Evolutionary conservation across 2,888 invertebrate genomes (phyloP).

Genomic region (Macropis europaea): DNA sequence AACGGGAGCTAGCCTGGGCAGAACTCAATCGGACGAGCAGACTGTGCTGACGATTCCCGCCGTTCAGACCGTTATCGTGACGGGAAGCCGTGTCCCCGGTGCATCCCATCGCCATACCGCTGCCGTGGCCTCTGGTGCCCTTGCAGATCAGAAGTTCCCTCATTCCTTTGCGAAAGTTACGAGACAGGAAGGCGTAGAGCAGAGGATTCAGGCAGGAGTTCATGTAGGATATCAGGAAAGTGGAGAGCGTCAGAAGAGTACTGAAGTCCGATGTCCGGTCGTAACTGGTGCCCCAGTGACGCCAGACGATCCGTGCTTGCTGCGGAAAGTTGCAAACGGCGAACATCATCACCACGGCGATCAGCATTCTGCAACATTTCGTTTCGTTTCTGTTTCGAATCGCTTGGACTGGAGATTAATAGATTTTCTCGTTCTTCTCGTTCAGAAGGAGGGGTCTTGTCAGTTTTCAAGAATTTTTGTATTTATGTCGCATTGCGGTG

Average conservation of each 20-base stretch:
- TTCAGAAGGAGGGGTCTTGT: no score
- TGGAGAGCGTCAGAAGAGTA: constrained; percentile 90
- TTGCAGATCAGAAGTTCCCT: constrained; percentile 88
- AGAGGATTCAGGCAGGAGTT: constrained; percentile 95
- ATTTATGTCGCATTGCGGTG: no score
- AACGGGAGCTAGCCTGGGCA: constrained; percentile 64
- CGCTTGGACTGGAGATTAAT: no score
- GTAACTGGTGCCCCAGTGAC: constrained; percentile 84
- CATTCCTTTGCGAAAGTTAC: constrained; percentile 92
- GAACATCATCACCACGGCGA: constrained; percentile 93
- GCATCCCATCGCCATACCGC: constrained; percentile 64
- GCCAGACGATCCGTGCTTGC: constrained; percentile 93
- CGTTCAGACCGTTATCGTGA: constrained; percentile 62
- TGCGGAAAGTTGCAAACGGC: constrained; percentile 94
- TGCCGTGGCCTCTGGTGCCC: constrained; percentile 58
- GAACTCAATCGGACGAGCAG: constrained; percentile 69
- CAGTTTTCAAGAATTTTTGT: no score
- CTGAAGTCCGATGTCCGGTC: constrained; percentile 83
- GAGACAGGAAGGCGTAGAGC: constrained; percentile 92
- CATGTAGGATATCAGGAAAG: constrained; percentile 92
- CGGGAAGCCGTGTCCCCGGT: constrained; percentile 56
- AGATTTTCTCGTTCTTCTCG: no score
- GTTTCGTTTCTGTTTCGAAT: no score
- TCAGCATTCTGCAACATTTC: constrained; percentile 85
- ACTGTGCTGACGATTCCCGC: constrained; percentile 58